These are phyloP conservation scores for Psittacula derbiana DNA, from an alignment of 2,797 vertebrate genomes.

Conservation along the genomic window DNA sequence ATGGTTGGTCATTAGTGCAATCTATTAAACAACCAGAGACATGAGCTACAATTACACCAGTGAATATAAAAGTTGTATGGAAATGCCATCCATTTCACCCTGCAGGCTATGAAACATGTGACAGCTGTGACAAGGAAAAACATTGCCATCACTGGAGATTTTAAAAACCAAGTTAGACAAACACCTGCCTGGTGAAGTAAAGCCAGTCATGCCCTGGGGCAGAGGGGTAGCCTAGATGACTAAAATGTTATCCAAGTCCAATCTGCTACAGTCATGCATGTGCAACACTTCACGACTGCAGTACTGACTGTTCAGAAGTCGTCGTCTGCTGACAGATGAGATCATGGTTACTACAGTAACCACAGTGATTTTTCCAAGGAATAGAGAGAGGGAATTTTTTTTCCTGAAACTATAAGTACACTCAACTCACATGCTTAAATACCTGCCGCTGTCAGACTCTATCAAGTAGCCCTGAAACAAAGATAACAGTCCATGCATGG, in stretches of 20 bases:
- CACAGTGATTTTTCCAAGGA: neutral
- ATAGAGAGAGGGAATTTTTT: neutral
- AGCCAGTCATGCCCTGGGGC: neutral
- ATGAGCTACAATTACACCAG: neutral
- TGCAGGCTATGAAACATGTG: neutral
- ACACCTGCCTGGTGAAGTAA: neutral
- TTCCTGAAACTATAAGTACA: neutral
- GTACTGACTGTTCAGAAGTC: neutral
- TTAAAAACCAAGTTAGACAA: neutral
- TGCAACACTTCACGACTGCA: neutral
- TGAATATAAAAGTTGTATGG: neutral
- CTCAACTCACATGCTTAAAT: neutral
- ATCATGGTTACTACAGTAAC: constrained; percentile 18
- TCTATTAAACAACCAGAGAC: neutral
- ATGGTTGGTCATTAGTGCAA: neutral
- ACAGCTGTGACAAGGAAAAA: neutral
- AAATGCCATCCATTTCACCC: neutral
- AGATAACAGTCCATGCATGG: neutral
- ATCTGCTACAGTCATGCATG: neutral
- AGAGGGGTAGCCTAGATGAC: neutral
- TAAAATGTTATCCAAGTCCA: neutral
- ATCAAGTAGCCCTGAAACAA: neutral
- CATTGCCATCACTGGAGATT: neutral
- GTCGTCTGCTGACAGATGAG: neutral
- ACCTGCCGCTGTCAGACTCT: neutral